Evolutionary conservation across 1,140 invertebrate genomes (phyloP), one percentile per base, ranked within the genome.

Genomic region (Brachionus angularis): DNA sequence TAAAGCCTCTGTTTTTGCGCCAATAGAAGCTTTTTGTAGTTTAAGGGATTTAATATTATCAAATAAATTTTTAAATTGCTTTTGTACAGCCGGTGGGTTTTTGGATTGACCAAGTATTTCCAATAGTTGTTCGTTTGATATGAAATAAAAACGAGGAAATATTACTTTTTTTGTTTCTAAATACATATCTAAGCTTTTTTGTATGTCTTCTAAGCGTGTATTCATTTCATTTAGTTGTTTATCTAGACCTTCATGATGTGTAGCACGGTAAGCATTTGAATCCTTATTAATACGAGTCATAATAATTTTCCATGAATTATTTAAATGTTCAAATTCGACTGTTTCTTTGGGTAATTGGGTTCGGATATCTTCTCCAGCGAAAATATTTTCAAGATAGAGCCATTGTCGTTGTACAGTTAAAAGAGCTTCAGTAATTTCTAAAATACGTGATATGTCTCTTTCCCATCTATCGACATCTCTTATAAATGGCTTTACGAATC

Each of bases 401-500:
- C 89, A 91, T 73, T 88, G 86, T 44, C 88, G 83, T 81, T 93
- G 90, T 2, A 91, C 88, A 75, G 84, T 84, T 7, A 91, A 78
- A 18, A 87, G 83, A 74, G 86, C 85, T 83, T 91, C 90, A 21
- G 91, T 83, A 52, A 87, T 86, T 81, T 91, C 89, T 31, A 87
- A 85, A 5, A 91, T 85, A 62, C 87, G 86, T 14, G 88, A 89
- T 44, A 93, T 81, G 3, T 86, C 85, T 76, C 87, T 86, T 80
- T 91, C 90, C 89, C 89, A 91, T 78, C 87, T 86, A 77, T 91
- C 87, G 1, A 90, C 88, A 78, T 88, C 85, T 76, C 86, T 84
- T 34, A 87, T 85, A 79, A 91, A 91, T 2, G 89, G 88, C 77
- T 90, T 89, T 0, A 91, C 89, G 80, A 89, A 91, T 75, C 89